phyloP scores from a whole-genome alignment of 2,113 vertebrate genomes.

The Sinocyclocheilus anshuiensis region DNA sequence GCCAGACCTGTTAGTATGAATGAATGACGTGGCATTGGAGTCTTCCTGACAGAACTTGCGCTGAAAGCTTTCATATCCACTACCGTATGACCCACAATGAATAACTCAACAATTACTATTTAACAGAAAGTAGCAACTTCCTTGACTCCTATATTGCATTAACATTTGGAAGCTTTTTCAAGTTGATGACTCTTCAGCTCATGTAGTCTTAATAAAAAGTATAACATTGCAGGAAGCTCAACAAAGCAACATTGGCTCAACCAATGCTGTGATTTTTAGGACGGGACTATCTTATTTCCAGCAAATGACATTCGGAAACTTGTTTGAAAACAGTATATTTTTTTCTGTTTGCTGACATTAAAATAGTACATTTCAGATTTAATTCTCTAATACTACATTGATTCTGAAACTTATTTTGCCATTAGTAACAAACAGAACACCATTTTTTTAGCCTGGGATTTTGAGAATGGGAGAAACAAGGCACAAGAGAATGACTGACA shows the following conservation, averaged over 20 bases:
- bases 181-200: too few species aligned
- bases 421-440: not conserved
- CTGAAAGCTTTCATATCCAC: too few species aligned
- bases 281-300: not conserved
- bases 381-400: not conserved
- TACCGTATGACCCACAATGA: too few species aligned
- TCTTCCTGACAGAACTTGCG: too few species aligned
- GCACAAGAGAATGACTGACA: not conserved
- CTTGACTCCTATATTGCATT: too few species aligned
- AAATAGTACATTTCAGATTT: not conserved
- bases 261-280: not conserved
- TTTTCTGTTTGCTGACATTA: not conserved
- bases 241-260: not conserved
- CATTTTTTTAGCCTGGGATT: not conserved
- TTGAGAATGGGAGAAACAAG: not conserved
- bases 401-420: not conserved
- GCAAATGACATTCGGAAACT: not conserved
- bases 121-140: too few species aligned
- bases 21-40: too few species aligned
- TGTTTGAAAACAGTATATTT: not conserved
- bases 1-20: too few species aligned
- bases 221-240: not conserved
- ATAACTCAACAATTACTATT: too few species aligned
- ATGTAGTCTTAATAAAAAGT: too few species aligned
- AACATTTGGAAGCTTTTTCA: too few species aligned